Base-by-base conservation (phyloP, 92 coral and sea anemone species). In the Porites rus region DNA sequence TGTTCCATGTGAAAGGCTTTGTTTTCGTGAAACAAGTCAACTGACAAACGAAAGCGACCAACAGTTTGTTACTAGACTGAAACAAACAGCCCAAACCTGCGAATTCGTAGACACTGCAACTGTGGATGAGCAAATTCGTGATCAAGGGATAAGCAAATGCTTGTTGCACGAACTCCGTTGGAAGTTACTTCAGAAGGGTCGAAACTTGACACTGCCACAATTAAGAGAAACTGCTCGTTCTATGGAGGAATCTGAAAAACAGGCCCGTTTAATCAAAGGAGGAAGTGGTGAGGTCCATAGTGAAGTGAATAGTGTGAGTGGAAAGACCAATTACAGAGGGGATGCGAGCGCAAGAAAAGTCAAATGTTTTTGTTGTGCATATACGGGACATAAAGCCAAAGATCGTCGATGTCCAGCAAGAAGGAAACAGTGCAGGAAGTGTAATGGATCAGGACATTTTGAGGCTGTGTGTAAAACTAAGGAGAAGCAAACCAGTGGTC, bases 61-160 rank as follows among this genome's bases (percentile, higher is more conserved):
- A 25, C 1, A 25, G 28, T 25, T 25, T 25, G 28, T 25, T 25
- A 25, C 28, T 25, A 25, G 93, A 76, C 72, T 90, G 25, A 80
- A 84, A 74, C 93, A 85, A 46, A 78, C 78, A 66, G 81, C 89
- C 18, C 84, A 75, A 58, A 80, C 79, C 18, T 80, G 84, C 58
- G 93, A 86, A 62, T 90, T 86, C 81, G 90, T 90, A 79, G 87
- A 72, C 14, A 38, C 60, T 22, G 11, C 61, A 3, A 85, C 84
- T 14, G 70, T 88, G 19, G 90, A 90, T 12, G 87, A 90, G 69
- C 90, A 84, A 64, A 78, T 90, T 72, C 81, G 93, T 12, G 83
- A 84, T 64, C 85, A 89, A 83, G 92, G 59, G 8, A 84, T 76
- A 3, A 79, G 86, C 63, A 67, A 75, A 17, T 85, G 86, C 74